A percentile compares a stretch with the other conserved stretches of the same genome.
Evolutionary conservation across 2,888 invertebrate genomes (phyloP).

Genomic region (Teleogryllus oceanicus): DNA sequence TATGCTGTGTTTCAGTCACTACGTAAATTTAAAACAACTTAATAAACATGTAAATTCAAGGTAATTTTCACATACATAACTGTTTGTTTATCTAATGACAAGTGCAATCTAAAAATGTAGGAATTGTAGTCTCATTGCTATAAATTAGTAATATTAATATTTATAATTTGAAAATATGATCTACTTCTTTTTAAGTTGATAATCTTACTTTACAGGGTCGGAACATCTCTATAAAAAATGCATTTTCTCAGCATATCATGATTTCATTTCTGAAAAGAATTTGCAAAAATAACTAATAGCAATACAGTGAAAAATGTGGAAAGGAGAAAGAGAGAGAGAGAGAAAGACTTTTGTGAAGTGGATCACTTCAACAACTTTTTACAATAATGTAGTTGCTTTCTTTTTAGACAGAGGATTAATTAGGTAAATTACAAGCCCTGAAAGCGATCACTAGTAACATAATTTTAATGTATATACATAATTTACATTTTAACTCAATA

Average conservation of each 20-base stretch:
- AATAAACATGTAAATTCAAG: neutral
- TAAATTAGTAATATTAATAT: neutral
- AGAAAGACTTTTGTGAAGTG: too few species aligned
- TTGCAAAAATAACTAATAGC: too few species aligned
- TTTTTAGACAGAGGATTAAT: neutral
- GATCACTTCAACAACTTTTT: too few species aligned
- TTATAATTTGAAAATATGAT: neutral
- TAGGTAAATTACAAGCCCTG: neutral
- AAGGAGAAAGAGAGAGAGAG: too few species aligned
- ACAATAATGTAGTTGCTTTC: too few species aligned
- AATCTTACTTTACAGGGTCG: neutral
- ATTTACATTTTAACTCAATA: constrained; percentile 11
- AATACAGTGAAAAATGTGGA: too few species aligned
- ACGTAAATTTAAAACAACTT: neutral
- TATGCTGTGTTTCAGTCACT: neutral
- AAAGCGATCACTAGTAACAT: neutral
- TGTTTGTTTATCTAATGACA: neutral
- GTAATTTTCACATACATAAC: neutral
- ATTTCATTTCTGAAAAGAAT: too few species aligned
- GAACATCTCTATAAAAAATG: neutral
- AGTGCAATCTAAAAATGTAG: neutral
- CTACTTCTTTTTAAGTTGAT: neutral
- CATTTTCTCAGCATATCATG: too few species aligned
- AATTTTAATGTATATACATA: neutral
- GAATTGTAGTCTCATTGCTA: neutral